Base-by-base conservation (phyloP, 2,797 vertebrate genomes). In the Myoxocephalus aenaeus region DNA sequence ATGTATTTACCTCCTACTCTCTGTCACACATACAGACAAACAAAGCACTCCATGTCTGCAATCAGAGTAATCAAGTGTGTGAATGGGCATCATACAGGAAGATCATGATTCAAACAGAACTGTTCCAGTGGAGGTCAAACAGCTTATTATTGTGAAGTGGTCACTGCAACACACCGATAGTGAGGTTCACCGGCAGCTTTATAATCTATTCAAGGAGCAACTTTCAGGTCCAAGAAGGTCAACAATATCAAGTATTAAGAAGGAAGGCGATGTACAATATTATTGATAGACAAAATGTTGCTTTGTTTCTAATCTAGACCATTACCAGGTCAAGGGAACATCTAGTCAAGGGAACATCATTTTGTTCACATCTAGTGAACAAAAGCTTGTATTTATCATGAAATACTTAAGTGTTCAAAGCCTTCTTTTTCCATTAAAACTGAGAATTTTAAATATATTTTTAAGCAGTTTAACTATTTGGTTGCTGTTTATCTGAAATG, bases 61-160 rank as follows among this genome's bases (percentile, higher is more conserved):
- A 91, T 90, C 91, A 89, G 66, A 80, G 86, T 88, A 89, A 92
- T 93, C 81, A 86, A 89, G 83, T 85, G 87, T 86, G 84, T 91
- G 90, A 90, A 90, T 86, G 80, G 83, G 87, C 87, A 89, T 93
- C 87, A 88, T 81, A 91, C 56, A 20, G 80, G 64, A 81, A 86
- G 74, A 92, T 92, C 93, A 94, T 91, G 77, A 87, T 84, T 86
- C 79, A 83, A 81, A 87, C 75, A 85, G 80, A 84, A 65, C 75
- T 61, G 48, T 66, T 85, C 62, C 86, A 79, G 80, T 75, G 78
- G 89, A 92, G 91, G 92, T 94, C 92, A 93, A 92, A 92, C 82
- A 89, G 80, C 88, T 91, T 82, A 82, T 91, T 87, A 90, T 53
- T 64, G 66, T 82, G 22, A 71, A 92, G 87, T 59, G 46, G 73